Evolutionary conservation across 2,888 invertebrate species (phyloP).

Genomic region (Dichetophora obliterata): DNA sequence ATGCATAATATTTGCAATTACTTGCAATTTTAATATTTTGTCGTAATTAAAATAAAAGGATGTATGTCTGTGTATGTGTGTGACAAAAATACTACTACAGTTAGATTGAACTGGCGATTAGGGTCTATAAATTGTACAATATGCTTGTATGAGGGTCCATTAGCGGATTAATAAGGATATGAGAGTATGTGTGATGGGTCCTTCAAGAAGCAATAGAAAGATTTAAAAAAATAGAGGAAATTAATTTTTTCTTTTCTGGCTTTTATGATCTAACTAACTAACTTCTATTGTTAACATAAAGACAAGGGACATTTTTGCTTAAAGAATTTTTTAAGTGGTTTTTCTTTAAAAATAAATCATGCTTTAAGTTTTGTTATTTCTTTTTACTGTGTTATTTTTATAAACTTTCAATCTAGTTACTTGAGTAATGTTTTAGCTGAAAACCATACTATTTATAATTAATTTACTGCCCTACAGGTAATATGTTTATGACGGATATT

Average conservation of each 20-base stretch:
- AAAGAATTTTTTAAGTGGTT: too few species aligned
- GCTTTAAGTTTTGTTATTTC: too few species aligned
- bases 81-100: background rate
- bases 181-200: background rate
- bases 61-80: background rate
- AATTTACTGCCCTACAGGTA: too few species aligned
- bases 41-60: constrained; percentile 12
- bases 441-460: too few species aligned
- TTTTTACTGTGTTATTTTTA: too few species aligned
- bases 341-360: too few species aligned
- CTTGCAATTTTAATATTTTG: constrained; percentile 34
- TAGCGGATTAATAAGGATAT: background rate
- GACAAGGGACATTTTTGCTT: too few species aligned
- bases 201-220: background rate
- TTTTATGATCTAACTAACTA: too few species aligned
- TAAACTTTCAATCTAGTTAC: too few species aligned
- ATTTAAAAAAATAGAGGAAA: background rate
- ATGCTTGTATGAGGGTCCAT: constrained; percentile 22
- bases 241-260: background rate
- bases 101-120: constrained; percentile 14
- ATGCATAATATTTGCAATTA: constrained; percentile 31
- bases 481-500: too few species aligned
- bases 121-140: constrained; percentile 13
- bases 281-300: too few species aligned
- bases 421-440: too few species aligned